These are phyloP conservation scores for Lamproptera curius DNA, from an alignment of 2,888 invertebrate genomes.

Conservation along the genomic window DNA sequence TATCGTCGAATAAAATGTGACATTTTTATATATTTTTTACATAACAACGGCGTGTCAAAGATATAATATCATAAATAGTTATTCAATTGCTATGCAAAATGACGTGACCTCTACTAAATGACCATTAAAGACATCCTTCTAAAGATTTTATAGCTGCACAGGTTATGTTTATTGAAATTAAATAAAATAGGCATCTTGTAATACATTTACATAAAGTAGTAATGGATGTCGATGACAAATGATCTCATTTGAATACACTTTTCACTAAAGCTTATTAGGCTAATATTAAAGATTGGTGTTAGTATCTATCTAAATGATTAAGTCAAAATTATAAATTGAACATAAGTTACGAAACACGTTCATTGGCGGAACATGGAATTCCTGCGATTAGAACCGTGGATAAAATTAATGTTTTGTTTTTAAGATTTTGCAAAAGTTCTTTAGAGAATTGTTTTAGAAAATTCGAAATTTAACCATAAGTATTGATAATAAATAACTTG, in stretches of 20 bases:
- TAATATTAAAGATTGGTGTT: neutral
- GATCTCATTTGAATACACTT: neutral
- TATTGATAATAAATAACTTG: neutral
- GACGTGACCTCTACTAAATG: too few species aligned
- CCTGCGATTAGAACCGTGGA: neutral
- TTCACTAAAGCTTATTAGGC: neutral
- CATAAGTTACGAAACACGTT: neutral
- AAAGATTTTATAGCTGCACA: too few species aligned
- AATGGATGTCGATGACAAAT: neutral
- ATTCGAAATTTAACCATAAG: neutral
- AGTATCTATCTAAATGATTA: neutral
- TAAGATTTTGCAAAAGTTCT: neutral
- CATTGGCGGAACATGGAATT: neutral
- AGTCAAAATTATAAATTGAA: neutral
- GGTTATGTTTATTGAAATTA: too few species aligned
- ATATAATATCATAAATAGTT: neutral
- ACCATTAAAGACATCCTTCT: too few species aligned
- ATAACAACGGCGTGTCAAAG: too few species aligned
- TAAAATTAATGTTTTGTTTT: neutral
- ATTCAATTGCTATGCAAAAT: too few species aligned
- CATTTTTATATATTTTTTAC: too few species aligned
- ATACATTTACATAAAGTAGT: neutral
- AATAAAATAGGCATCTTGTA: too few species aligned
- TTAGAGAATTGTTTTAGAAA: neutral
- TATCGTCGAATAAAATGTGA: too few species aligned